Conservation (phyloP, 2,888 invertebrate species). For the Phlogophora meticulosa region DNA sequence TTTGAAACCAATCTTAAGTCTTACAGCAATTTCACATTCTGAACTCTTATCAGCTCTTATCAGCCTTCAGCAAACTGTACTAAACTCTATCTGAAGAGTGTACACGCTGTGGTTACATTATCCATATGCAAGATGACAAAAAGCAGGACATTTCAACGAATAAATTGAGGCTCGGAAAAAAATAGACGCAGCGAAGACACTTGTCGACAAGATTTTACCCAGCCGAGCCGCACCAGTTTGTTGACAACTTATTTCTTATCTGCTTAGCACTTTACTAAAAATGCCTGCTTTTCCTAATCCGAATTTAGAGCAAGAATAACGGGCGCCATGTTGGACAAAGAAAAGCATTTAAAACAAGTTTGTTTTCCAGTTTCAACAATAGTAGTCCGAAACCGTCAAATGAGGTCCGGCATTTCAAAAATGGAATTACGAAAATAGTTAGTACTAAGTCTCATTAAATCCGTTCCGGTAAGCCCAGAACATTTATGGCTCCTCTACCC, state of each 20-base stretch:
- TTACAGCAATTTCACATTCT: constrained; percentile 36
- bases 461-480: constrained; percentile 15
- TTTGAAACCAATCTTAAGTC: constrained; percentile 12
- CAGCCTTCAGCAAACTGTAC: constrained; percentile 36
- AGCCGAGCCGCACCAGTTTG: neutral
- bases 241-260: neutral
- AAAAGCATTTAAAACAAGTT: neutral
- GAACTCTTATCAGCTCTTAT: constrained; percentile 51
- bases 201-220: neutral
- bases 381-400: neutral
- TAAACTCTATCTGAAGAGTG: constrained; percentile 48
- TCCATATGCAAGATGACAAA: constrained; percentile 15
- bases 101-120: constrained; percentile 25
- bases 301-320: neutral
- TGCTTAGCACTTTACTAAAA: neutral
- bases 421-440: neutral
- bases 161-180: neutral
- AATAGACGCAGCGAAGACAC: too few species aligned
- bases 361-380: constrained; percentile 1
- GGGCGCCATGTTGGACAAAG: neutral
- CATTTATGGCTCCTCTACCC: constrained; percentile 17
- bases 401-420: neutral
- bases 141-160: constrained; percentile 13
- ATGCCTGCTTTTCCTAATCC: neutral
- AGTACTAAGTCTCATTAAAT: neutral